A percentile compares a stretch with the other conserved stretches of the same genome.
phyloP scores from a whole-genome alignment of 2,888 invertebrate species.

The Drosophila quinaria region DNA sequence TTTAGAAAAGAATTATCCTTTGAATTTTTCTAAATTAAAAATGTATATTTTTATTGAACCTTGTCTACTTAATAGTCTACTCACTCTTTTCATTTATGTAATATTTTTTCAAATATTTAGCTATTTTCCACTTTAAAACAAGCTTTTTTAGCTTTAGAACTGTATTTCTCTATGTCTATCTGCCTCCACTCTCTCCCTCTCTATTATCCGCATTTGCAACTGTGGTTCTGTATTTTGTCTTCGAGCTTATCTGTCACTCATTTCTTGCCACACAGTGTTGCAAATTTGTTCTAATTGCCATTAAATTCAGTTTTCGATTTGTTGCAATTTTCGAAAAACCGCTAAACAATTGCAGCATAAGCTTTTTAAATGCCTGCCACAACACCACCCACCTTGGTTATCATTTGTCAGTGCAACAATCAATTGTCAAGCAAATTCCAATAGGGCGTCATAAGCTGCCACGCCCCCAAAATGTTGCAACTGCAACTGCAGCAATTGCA shows the following conservation, averaged over 20 bases:
- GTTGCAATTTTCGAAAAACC: constrained; percentile 56
- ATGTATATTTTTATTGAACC: no score
- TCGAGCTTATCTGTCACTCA: neutral
- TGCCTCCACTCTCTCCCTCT: neutral
- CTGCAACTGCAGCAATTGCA: constrained; percentile 58
- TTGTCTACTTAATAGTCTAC: neutral
- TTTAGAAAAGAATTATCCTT: neutral
- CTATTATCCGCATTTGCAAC: neutral
- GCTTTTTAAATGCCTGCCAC: constrained; percentile 43
- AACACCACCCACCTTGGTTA: constrained; percentile 32
- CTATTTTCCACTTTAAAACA: neutral
- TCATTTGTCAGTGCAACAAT: constrained; percentile 24
- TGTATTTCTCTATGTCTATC: neutral
- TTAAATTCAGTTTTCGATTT: constrained; percentile 21
- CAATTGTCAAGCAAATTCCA: constrained; percentile 61
- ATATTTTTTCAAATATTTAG: neutral
- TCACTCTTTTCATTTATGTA: neutral
- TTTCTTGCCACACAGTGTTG: constrained; percentile 1
- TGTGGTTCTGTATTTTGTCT: constrained; percentile 12
- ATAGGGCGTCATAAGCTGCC: constrained; percentile 43
- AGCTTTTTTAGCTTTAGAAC: neutral
- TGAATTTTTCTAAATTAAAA: no score
- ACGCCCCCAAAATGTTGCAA: constrained; percentile 9
- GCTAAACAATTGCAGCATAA: constrained; percentile 75
- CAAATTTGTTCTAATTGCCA: constrained; percentile 19